Evolutionary conservation across 2,888 invertebrate species (phyloP).

Genomic region (Brachypalpus laphriformis): DNA sequence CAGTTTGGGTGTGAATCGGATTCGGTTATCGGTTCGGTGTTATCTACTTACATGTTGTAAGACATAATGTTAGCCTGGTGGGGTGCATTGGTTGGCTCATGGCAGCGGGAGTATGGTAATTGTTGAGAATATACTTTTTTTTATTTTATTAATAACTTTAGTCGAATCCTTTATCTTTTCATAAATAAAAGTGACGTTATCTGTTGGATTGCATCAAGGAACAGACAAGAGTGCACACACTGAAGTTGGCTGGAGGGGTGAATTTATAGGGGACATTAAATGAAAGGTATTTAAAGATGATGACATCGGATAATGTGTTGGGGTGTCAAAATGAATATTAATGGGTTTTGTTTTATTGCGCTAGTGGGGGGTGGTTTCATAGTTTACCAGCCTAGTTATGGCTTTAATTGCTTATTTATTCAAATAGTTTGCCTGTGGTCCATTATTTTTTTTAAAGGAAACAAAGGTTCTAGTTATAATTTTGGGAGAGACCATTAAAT

Average conservation of each 20-base stretch:
- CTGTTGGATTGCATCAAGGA: conserved; percentile 44
- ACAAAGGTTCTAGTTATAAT: background rate
- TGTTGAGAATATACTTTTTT: conserved; percentile 27
- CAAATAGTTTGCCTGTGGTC: conserved; percentile 11
- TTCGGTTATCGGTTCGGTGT: conserved; percentile 62
- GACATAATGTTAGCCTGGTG: conserved; percentile 46
- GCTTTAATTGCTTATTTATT: conserved; percentile 41
- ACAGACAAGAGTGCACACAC: background rate
- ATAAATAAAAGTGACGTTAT: conserved; percentile 70
- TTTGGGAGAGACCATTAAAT: background rate
- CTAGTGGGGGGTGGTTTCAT: conserved; percentile 37
- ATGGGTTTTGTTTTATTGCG: conserved; percentile 27
- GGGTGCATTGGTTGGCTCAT: conserved; percentile 33
- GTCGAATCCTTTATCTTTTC: conserved; percentile 60
- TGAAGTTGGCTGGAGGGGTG: background rate
- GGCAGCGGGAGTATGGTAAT: conserved; percentile 46
- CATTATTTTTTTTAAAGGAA: background rate
- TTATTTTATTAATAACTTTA: conserved; percentile 50
- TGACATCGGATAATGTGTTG: conserved; percentile 45
- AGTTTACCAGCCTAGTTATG: background rate
- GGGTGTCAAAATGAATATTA: conserved; percentile 65
- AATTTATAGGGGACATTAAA: conserved; percentile 38
- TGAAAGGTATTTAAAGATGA: conserved; percentile 36
- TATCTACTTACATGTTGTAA: conserved; percentile 62
- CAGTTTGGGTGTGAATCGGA: conserved; percentile 70